phyloP scores from a whole-genome alignment of 2,888 invertebrate species.

The Margaritifera margaritifera region DNA sequence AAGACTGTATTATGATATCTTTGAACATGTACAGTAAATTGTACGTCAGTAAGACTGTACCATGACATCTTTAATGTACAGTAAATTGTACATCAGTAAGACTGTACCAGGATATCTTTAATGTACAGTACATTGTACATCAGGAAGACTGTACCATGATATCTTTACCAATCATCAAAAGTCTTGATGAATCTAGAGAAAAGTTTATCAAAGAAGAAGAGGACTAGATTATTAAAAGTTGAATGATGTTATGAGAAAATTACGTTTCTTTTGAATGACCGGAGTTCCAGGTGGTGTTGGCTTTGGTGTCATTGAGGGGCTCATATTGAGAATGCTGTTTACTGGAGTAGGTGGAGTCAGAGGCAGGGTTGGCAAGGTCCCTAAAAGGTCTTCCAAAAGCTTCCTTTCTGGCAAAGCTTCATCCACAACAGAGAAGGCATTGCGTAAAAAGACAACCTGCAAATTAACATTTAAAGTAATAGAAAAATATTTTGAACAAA shows the following conservation, averaged over 20 bases:
- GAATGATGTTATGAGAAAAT: not conserved
- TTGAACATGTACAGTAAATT: too few species aligned
- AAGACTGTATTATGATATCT: too few species aligned
- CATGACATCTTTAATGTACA: too few species aligned
- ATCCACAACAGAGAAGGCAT: conserved; percentile 54
- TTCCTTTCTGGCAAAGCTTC: conserved; percentile 70
- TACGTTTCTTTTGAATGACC: conserved; percentile 47
- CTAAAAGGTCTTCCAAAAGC: conserved; percentile 70
- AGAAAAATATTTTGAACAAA: not conserved
- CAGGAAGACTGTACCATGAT: too few species aligned
- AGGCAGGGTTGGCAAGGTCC: conserved; percentile 63
- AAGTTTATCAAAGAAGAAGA: too few species aligned
- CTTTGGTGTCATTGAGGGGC: conserved; percentile 44
- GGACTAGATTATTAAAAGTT: too few species aligned
- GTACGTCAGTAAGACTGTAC: too few species aligned
- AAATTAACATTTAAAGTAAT: conserved; percentile 24
- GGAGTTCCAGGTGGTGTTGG: conserved; percentile 68
- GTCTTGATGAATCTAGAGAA: too few species aligned
- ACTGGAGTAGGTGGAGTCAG: conserved; percentile 14
- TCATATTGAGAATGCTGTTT: conserved; percentile 25
- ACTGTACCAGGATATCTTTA: too few species aligned
- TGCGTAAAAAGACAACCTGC: conserved; percentile 72
- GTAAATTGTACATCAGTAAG: too few species aligned
- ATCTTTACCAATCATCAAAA: too few species aligned
- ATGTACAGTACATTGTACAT: too few species aligned